These are phyloP conservation scores for Andrena chrysosceles DNA, from an alignment of 2,888 invertebrate genomes.

Conservation along the genomic window DNA sequence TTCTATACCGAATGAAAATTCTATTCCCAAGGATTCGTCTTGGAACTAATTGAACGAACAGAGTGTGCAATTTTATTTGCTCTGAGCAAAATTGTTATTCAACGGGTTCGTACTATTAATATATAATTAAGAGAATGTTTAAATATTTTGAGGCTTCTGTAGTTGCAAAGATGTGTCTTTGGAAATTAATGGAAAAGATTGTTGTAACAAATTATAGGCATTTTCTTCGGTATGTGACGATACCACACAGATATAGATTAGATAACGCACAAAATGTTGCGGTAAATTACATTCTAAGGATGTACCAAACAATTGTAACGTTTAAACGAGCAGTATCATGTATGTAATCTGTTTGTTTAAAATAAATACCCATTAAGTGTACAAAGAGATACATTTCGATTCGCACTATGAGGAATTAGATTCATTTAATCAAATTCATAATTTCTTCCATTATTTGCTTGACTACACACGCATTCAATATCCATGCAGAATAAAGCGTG, in stretches of 20 bases:
- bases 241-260: conserved; percentile 72
- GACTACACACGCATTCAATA: not conserved
- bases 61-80: conserved; percentile 22
- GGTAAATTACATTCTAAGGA: conserved; percentile 70
- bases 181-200: conserved; percentile 34
- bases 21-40: conserved; percentile 25
- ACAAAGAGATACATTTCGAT: conserved; percentile 36
- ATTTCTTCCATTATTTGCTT: not conserved
- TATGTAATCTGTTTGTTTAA: conserved; percentile 81
- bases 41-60: conserved; percentile 11
- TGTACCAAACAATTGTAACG: conserved; percentile 75
- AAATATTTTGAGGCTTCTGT: conserved; percentile 47
- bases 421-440: conserved; percentile 7
- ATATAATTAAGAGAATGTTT: conserved; percentile 28
- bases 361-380: conserved; percentile 79
- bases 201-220: conserved; percentile 67
- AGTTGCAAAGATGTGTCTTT: conserved; percentile 36
- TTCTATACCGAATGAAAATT: conserved; percentile 8
- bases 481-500: not conserved
- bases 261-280: conserved; percentile 73
- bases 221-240: conserved; percentile 73
- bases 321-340: conserved; percentile 75
- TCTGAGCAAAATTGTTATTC: conserved; percentile 41
- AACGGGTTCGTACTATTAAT: conserved; percentile 26
- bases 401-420: conserved; percentile 13